These are phyloP conservation scores for Cyprinodon diabolis DNA, from an alignment of 2,797 vertebrate species.

Conservation along the genomic window DNA sequence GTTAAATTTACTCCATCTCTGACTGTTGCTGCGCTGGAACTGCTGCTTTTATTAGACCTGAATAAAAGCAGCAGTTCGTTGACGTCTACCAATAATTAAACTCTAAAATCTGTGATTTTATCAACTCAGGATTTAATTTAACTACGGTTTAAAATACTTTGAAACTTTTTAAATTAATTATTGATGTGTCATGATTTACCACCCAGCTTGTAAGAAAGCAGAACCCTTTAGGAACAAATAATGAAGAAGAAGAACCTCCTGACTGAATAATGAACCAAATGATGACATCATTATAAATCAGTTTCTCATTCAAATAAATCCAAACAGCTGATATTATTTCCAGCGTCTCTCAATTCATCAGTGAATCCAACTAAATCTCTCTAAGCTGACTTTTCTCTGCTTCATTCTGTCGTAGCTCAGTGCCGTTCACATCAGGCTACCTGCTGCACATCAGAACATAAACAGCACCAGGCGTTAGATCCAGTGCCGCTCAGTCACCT, in stretches of 20 bases:
- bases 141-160: too few relatives aligned
- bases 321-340: neutral
- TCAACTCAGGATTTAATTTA: neutral
- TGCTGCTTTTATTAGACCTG: too few relatives aligned
- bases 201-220: too few relatives aligned
- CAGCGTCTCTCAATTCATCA: neutral
- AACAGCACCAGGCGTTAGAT: neutral
- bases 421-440: neutral
- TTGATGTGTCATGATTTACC: neutral
- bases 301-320: neutral
- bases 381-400: neutral
- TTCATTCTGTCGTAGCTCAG: neutral
- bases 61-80: neutral
- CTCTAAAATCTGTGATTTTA: neutral
- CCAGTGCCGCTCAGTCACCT: neutral
- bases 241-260: neutral
- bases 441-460: neutral
- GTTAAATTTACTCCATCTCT: neutral
- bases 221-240: neutral
- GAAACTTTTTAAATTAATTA: neutral
- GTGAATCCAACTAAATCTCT: neutral
- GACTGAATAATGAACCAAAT: too few relatives aligned
- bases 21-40: neutral
- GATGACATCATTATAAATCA: too few relatives aligned
- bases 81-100: neutral